A percentile compares a stretch with the other conserved stretches of the same genome.
phyloP scores from a whole-genome alignment of 2,888 invertebrate genomes.

The Napeogenes sylphis region DNA sequence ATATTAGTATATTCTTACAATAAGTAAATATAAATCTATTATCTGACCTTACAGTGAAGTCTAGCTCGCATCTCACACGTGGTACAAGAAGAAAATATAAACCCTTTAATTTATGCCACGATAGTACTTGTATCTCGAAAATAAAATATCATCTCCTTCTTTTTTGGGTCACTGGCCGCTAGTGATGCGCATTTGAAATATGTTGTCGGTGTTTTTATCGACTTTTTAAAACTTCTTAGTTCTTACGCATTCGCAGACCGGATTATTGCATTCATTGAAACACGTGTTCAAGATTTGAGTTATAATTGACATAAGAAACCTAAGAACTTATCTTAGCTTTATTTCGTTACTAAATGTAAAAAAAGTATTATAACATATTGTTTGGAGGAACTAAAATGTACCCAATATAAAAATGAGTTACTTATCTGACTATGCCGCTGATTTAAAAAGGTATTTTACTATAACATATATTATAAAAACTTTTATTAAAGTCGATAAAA shows the following conservation, averaged over 20 bases:
- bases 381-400: too few relatives aligned
- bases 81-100: constrained; percentile 70
- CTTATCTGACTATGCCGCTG: too few relatives aligned
- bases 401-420: too few relatives aligned
- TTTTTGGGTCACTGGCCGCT: constrained; percentile 71
- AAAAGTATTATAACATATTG: neutral
- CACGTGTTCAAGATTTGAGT: constrained; percentile 8
- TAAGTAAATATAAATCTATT: constrained; percentile 19
- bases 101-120: constrained; percentile 76
- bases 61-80: constrained; percentile 62
- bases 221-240: constrained; percentile 21
- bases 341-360: neutral
- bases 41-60: constrained; percentile 57
- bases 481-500: neutral
- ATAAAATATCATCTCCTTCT: constrained; percentile 67
- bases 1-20: neutral
- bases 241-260: constrained; percentile 1
- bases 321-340: neutral
- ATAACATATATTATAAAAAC: too few relatives aligned
- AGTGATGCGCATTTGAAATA: constrained; percentile 56
- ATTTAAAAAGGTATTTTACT: too few relatives aligned
- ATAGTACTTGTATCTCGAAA: constrained; percentile 75
- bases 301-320: constrained; percentile 14
- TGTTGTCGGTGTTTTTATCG: constrained; percentile 43
- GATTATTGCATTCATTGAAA: constrained; percentile 13